Evolutionary conservation across 2,797 vertebrate genomes (phyloP).

Genomic region (Sebastes minor): DNA sequence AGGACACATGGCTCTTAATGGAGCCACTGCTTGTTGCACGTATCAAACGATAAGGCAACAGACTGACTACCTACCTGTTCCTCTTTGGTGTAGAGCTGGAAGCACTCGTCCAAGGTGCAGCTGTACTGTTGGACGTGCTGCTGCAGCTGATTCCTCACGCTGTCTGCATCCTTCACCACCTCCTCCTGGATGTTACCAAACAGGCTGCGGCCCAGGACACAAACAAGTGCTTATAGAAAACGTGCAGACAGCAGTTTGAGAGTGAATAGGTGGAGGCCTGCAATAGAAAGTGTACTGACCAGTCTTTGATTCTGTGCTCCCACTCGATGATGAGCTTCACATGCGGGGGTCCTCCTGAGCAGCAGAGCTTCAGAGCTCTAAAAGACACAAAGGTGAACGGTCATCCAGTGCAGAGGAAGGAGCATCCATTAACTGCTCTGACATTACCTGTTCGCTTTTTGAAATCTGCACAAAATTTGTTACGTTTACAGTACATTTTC

Average conservation of each 20-base stretch:
- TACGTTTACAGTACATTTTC: background rate
- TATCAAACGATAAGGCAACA: constrained; percentile 54
- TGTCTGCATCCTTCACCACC: constrained; percentile 88
- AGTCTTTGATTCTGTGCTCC: constrained; percentile 89
- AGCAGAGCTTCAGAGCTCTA: constrained; percentile 89
- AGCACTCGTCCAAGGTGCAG: constrained; percentile 92
- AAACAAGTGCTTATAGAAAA: background rate
- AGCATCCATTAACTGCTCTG: background rate
- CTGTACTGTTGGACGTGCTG: constrained; percentile 89
- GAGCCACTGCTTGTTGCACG: background rate
- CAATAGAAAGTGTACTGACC: constrained; percentile 79
- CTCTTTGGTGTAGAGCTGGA: constrained; percentile 97
- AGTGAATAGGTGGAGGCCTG: background rate
- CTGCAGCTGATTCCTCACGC: constrained; percentile 87
- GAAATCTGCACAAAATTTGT: background rate
- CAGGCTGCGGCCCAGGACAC: constrained; percentile 75
- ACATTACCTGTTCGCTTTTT: background rate
- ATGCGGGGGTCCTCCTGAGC: constrained; percentile 88
- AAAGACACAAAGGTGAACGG: background rate
- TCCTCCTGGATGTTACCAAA: constrained; percentile 92
- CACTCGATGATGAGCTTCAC: constrained; percentile 93
- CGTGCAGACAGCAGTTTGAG: rapidly evolving
- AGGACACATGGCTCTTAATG: background rate
- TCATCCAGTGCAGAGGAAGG: background rate
- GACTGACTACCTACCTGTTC: constrained; percentile 92